phyloP scores from a whole-genome alignment of 2,888 invertebrate genomes.

The Pteria penguin region DNA sequence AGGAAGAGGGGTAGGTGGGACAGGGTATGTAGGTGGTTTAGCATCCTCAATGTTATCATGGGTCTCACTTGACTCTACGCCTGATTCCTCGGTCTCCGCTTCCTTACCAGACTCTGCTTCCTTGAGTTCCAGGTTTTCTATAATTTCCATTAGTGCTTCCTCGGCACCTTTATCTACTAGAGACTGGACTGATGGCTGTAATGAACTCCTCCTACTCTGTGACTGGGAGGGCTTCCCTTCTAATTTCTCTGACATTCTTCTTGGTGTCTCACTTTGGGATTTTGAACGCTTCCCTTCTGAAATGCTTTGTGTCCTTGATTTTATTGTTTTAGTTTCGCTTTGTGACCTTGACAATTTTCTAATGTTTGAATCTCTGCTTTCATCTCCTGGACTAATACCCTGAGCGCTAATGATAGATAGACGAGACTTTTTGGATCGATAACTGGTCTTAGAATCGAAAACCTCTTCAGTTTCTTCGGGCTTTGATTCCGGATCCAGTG shows the following conservation, averaged over 20 bases:
- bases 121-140: neutral
- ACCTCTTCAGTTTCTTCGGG: neutral
- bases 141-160: neutral
- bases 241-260: neutral
- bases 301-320: neutral
- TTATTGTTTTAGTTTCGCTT: neutral
- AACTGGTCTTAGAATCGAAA: neutral
- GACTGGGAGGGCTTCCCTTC: neutral
- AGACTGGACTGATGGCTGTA: no score
- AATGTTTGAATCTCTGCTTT: neutral
- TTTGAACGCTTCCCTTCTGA: neutral
- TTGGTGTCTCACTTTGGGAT: neutral
- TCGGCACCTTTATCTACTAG: neutral
- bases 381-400: neutral
- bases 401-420: neutral
- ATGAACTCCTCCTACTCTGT: neutral
- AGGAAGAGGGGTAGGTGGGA: neutral
- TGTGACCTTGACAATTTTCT: neutral
- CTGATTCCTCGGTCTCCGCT: slow-evolving; percentile 29
- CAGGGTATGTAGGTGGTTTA: no score
- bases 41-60: slow-evolving; percentile 1
- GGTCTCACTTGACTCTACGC: slow-evolving; percentile 1
- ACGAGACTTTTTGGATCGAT: neutral
- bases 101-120: slow-evolving; percentile 15
- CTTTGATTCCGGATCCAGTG: no score